These are phyloP conservation scores for Metaphire vulgaris DNA, from an alignment of 1,140 invertebrate genomes.

Conservation along the genomic window DNA sequence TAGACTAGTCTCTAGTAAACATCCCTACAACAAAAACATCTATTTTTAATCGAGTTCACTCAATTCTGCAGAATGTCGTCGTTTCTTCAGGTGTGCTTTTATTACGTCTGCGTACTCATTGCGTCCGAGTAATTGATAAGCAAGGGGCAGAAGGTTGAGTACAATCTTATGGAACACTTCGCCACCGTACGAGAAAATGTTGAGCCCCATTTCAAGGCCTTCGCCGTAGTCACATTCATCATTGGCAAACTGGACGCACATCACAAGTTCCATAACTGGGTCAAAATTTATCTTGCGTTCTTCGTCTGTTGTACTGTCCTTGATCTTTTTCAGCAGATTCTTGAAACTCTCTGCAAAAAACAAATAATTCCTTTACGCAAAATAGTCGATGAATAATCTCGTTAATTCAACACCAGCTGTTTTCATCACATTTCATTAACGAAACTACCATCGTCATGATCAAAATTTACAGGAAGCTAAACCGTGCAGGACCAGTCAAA, in stretches of 20 bases:
- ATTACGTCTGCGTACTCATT: slow-evolving; percentile 68
- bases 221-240: slow-evolving; percentile 93
- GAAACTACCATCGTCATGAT: no score
- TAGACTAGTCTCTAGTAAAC: no score
- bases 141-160: slow-evolving; percentile 63
- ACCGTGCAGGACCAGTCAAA: no score
- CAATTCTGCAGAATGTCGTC: slow-evolving; percentile 42
- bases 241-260: slow-evolving; percentile 74
- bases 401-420: background rate
- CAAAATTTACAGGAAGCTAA: no score
- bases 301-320: slow-evolving; percentile 57
- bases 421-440: no score
- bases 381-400: no score
- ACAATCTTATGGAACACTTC: slow-evolving; percentile 47
- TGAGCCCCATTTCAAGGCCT: slow-evolving; percentile 76
- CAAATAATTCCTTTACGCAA: no score
- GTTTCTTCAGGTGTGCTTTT: slow-evolving; percentile 59
- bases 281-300: slow-evolving; percentile 59
- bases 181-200: slow-evolving; percentile 66
- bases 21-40: no score
- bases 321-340: slow-evolving; percentile 65
- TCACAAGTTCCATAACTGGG: slow-evolving; percentile 64
- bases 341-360: slow-evolving; percentile 61
- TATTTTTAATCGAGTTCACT: slow-evolving; percentile 14
- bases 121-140: slow-evolving; percentile 69